Conservation (phyloP, 2,888 invertebrate species). For the Craniophora ligustri region DNA sequence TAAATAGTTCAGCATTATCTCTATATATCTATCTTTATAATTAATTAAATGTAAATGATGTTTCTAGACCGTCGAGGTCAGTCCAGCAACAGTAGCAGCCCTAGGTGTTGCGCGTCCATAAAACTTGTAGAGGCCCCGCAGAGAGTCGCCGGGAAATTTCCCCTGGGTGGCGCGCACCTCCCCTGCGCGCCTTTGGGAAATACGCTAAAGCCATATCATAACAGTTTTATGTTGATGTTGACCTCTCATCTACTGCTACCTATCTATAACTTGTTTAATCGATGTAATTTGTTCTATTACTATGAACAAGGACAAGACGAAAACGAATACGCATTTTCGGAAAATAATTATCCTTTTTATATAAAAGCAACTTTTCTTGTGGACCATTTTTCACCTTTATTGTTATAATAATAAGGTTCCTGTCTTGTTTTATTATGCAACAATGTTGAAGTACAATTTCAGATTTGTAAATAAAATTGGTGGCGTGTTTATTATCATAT, state of each 20-base stretch:
- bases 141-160: conserved; percentile 87
- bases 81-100: conserved; percentile 56
- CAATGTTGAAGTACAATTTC: no score
- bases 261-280: conserved; percentile 67
- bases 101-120: conserved; percentile 84
- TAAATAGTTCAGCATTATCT: no score
- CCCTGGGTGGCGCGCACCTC: conserved; percentile 82
- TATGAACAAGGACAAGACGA: neutral
- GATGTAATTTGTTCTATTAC: conserved; percentile 59
- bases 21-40: no score
- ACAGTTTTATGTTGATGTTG: conserved; percentile 88
- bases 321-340: neutral
- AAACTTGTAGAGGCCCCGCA: conserved; percentile 86
- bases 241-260: conserved; percentile 73
- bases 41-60: neutral
- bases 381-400: no score
- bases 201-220: conserved; percentile 88
- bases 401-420: no score
- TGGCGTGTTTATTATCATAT: conserved; percentile 22
- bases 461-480: conserved; percentile 6
- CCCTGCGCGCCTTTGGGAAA: conserved; percentile 81
- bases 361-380: neutral
- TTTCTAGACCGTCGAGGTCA: conserved; percentile 3
- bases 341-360: neutral
- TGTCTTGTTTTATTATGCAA: no score